Conservation (phyloP, 2,888 invertebrate species). For the Creontiades dilutus region DNA sequence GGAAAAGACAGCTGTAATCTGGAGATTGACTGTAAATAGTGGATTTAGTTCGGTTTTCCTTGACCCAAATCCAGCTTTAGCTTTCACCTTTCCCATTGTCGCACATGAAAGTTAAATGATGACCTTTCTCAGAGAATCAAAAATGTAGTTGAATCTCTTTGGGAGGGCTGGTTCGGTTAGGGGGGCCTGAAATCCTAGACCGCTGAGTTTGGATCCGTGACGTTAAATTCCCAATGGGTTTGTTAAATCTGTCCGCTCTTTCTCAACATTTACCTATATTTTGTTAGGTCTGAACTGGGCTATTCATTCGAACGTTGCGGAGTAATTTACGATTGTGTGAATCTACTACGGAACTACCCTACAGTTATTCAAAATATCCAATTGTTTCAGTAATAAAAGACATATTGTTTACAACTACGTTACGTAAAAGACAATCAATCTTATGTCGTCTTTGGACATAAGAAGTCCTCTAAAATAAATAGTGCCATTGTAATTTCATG, state of each 20-base stretch:
- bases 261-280: background rate
- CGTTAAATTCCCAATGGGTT: background rate
- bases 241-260: background rate
- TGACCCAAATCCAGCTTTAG: background rate
- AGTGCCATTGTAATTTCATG: too few species aligned
- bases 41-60: constrained; percentile 45
- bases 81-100: constrained; percentile 55
- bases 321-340: background rate
- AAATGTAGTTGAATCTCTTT: constrained; percentile 48
- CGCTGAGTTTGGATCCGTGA: background rate
- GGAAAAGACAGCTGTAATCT: constrained; percentile 52
- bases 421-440: too few species aligned
- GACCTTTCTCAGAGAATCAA: constrained; percentile 50
- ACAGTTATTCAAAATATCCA: too few species aligned
- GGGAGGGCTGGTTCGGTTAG: background rate
- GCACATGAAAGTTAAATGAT: constrained; percentile 48
- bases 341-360: too few species aligned
- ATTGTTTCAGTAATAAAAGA: too few species aligned
- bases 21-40: constrained; percentile 62
- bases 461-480: too few species aligned
- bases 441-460: too few species aligned
- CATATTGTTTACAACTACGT: too few species aligned
- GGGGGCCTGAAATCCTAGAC: background rate
- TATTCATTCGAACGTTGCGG: background rate
- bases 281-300: background rate